Conservation (phyloP, 2,797 vertebrate genomes). For the Typhlichthys subterraneus region DNA sequence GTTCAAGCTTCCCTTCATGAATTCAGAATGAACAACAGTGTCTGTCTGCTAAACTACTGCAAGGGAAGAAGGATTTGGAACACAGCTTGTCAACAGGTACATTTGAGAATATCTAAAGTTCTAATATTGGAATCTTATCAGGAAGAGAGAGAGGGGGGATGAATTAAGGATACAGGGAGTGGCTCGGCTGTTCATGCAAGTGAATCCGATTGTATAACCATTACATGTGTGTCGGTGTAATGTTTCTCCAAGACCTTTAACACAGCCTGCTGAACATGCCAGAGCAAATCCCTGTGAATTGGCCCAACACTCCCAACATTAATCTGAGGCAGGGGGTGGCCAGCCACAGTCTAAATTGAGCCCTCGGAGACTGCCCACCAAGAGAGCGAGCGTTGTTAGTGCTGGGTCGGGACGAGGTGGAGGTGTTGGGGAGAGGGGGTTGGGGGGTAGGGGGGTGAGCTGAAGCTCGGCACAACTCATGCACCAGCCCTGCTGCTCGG, state of each 20-base stretch:
- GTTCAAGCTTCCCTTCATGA: slow-evolving; percentile 53
- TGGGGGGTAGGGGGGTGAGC: slow-evolving; percentile 38
- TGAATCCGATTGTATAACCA: slow-evolving; percentile 71
- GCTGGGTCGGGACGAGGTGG: slow-evolving; percentile 17
- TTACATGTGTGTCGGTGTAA: slow-evolving; percentile 72
- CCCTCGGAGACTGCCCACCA: slow-evolving; percentile 80
- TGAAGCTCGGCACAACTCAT: slow-evolving; percentile 49
- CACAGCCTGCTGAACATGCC: slow-evolving; percentile 74
- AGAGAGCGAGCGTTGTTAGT: slow-evolving; percentile 72
- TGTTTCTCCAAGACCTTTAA: slow-evolving; percentile 75
- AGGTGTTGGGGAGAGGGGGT: slow-evolving; percentile 23
- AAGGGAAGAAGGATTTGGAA: slow-evolving; percentile 4
- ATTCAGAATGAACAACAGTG: slow-evolving; percentile 55
- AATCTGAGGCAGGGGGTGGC: slow-evolving; percentile 72
- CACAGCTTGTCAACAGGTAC: slow-evolving; percentile 25
- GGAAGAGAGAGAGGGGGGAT: slow-evolving; percentile 30
- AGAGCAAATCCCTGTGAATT: slow-evolving; percentile 76
- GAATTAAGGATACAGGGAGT: slow-evolving; percentile 51
- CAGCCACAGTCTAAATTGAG: slow-evolving; percentile 79
- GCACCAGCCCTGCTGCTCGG: slow-evolving; percentile 56
- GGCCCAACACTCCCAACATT: slow-evolving; percentile 64
- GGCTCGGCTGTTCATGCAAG: slow-evolving; percentile 62
- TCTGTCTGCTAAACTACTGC: slow-evolving; percentile 50
- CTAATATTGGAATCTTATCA: slow-evolving; percentile 37
- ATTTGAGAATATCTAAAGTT: slow-evolving; percentile 34